phyloP scores from a whole-genome alignment of 2,113 vertebrate species.

The Podarcis cretensis region DNA sequence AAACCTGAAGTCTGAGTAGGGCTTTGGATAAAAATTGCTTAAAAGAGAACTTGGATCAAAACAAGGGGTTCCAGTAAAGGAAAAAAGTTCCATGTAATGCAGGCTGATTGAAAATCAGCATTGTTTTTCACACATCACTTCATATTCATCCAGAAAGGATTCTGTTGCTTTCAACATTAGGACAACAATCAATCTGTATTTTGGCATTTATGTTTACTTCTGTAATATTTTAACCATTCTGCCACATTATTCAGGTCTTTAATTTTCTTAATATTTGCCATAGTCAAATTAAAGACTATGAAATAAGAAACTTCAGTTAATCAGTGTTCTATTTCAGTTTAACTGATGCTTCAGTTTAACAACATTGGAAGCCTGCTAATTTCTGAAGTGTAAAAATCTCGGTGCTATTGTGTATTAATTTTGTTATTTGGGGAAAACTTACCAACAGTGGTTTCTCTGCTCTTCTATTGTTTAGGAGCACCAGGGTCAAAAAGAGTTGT shows the following conservation, averaged over 20 bases:
- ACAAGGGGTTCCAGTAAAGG: neutral
- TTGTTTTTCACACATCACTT: neutral
- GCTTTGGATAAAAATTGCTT: neutral
- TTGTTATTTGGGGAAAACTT: neutral
- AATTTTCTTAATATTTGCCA: neutral
- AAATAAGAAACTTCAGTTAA: neutral
- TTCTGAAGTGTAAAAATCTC: neutral
- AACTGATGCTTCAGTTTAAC: neutral
- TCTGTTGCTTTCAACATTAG: neutral
- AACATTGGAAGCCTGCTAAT: no score
- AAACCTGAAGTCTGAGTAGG: neutral
- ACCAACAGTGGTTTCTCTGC: no score
- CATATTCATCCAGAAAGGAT: neutral
- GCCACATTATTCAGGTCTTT: neutral
- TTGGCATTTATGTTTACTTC: neutral
- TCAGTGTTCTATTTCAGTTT: neutral
- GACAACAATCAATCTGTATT: neutral
- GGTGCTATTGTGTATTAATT: neutral
- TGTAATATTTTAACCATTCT: neutral
- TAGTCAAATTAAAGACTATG: neutral
- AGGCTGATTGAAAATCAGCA: no score
- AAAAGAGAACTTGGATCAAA: neutral
- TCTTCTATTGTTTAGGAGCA: constrained; percentile 73
- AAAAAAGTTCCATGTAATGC: no score
- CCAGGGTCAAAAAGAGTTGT: constrained; percentile 82